A percentile compares a stretch with the other conserved stretches of the same genome.
These are phyloP conservation scores for Lycopodina hypogea DNA, from an alignment of 37 sponge, comb jelly and placozoan species.

Conservation along the genomic window DNA sequence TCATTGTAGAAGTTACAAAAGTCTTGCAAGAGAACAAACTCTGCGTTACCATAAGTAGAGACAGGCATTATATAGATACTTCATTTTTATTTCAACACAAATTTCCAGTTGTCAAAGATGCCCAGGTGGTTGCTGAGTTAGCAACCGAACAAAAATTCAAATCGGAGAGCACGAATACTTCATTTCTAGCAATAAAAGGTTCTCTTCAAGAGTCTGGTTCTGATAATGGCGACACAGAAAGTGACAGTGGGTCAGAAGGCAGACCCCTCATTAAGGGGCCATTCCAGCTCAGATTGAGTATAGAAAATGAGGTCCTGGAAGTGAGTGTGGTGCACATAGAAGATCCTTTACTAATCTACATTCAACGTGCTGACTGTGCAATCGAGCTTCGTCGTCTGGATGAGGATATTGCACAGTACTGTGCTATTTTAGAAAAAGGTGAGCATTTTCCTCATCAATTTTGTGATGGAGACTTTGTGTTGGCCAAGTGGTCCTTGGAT, in stretches of 20 bases:
- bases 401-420: slow-evolving; percentile 63
- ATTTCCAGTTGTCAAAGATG: background rate
- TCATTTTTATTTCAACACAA: slow-evolving; percentile 7
- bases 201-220: slow-evolving; percentile 13
- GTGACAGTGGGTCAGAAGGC: slow-evolving; percentile 20
- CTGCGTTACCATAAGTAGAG: slow-evolving; percentile 4
- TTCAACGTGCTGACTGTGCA: slow-evolving; percentile 62
- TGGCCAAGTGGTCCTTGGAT: slow-evolving; percentile 56
- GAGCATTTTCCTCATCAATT: slow-evolving; percentile 16
- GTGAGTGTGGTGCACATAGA: slow-evolving; percentile 47
- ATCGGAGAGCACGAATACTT: background rate
- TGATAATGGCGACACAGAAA: slow-evolving; percentile 21
- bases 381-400: slow-evolving; percentile 47
- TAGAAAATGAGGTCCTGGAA: slow-evolving; percentile 34
- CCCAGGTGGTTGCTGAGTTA: background rate
- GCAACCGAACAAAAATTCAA: background rate
- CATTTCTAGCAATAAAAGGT: slow-evolving; percentile 28
- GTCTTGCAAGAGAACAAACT: background rate
- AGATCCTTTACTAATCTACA: slow-evolving; percentile 56
- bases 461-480: slow-evolving; percentile 58
- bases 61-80: slow-evolving; percentile 16
- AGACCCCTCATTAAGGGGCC: slow-evolving; percentile 62
- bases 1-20: slow-evolving; percentile 18
- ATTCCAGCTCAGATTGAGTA: slow-evolving; percentile 51
- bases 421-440: slow-evolving; percentile 29